Percentiles rank a stretch among this genome's conserved stretches.
Evolutionary conservation across 1,140 invertebrate species (phyloP).

Genomic region (Spodoptera frugiperda): DNA sequence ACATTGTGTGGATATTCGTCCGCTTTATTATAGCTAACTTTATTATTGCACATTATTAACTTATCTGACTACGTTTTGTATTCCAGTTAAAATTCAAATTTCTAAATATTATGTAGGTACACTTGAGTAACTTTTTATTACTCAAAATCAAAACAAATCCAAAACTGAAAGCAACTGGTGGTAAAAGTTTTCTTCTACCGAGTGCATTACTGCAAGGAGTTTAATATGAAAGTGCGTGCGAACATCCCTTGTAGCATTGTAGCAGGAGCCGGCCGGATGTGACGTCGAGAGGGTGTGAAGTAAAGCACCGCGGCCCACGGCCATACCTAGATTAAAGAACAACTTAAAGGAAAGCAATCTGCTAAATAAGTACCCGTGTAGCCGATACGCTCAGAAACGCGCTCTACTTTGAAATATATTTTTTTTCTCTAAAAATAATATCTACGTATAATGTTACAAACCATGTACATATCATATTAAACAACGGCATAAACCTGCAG

Average conservation of each 20-base stretch:
- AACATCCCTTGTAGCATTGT: conserved; percentile 32
- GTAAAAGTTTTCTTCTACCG: conserved; percentile 8
- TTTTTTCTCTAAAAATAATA: too few relatives aligned
- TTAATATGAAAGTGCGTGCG: conserved; percentile 41
- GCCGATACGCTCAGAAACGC: conserved; percentile 49
- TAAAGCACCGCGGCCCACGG: conserved; percentile 50
- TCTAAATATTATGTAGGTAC: too few relatives aligned
- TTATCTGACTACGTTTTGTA: too few relatives aligned
- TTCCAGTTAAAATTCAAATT: too few relatives aligned
- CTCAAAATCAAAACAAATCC: background rate
- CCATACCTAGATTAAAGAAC: conserved; percentile 85
- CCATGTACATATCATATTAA: background rate
- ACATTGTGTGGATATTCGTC: background rate
- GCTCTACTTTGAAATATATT: conserved; percentile 62
- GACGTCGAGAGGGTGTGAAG: conserved; percentile 44
- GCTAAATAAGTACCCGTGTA: conserved; percentile 83
- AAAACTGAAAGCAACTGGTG: conserved; percentile 18
- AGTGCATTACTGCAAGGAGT: conserved; percentile 33
- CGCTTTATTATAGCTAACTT: background rate
- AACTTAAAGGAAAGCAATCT: conserved; percentile 87
- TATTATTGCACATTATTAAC: too few relatives aligned
- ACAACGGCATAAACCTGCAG: background rate
- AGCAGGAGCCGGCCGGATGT: conserved; percentile 21
- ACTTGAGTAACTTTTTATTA: too few relatives aligned
- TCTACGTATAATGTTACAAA: too few relatives aligned